Evolutionary conservation across 1,140 invertebrate genomes (phyloP).

Genomic region (Rhynchophorus ferrugineus): DNA sequence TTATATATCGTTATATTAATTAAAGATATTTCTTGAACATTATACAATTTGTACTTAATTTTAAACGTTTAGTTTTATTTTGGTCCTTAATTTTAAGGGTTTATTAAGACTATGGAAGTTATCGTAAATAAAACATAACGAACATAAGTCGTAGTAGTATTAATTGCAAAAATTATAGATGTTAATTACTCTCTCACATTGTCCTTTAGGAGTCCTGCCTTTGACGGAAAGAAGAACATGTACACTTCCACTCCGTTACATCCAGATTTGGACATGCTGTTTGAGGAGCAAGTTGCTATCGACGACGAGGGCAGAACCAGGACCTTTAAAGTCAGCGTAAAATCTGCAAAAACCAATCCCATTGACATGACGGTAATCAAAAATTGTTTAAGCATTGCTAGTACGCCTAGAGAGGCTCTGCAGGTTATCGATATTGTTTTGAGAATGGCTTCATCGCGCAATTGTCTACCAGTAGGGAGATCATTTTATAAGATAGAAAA

Average conservation of each 20-base stretch:
- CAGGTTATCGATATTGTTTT: conserved; percentile 81
- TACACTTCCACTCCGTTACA: conserved; percentile 41
- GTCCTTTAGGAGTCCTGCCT: conserved; percentile 47
- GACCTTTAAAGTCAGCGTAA: conserved; percentile 52
- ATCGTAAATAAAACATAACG: no score
- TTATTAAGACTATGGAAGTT: no score
- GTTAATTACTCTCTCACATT: no score
- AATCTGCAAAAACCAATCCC: conserved; percentile 43
- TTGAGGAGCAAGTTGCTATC: conserved; percentile 25
- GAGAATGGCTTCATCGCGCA: conserved; percentile 47
- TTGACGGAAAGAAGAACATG: conserved; percentile 62
- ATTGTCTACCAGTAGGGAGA: conserved; percentile 39
- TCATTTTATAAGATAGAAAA: conserved; percentile 44
- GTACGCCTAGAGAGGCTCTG: conserved; percentile 55
- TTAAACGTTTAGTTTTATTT: no score
- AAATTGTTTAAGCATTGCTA: conserved; percentile 12
- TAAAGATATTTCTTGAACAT: no score
- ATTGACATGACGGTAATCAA: conserved; percentile 31
- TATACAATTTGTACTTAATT: no score
- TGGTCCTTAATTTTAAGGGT: no score
- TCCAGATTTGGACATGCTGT: conserved; percentile 18
- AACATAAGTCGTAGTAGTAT: no score
- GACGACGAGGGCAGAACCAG: conserved; percentile 45
- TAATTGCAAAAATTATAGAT: no score
- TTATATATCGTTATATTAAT: no score